These are phyloP conservation scores for Ondatra zibethicus DNA, from an alignment of 2,113 vertebrate genomes.

Conservation along the genomic window DNA sequence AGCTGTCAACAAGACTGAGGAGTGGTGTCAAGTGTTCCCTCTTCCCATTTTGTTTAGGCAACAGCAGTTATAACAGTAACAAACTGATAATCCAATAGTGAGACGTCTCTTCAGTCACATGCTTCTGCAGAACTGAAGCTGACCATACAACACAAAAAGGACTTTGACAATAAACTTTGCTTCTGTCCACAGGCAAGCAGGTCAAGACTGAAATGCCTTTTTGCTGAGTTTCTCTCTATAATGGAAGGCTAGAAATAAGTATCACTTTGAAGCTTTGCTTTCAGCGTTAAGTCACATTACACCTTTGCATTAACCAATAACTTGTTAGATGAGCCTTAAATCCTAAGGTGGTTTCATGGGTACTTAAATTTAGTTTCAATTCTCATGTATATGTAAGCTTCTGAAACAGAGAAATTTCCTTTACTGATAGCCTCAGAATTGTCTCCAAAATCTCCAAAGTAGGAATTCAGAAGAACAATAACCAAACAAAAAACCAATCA, in stretches of 20 bases:
- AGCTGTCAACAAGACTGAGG: constrained; percentile 31
- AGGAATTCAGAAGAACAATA: constrained; percentile 12
- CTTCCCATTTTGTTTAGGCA: not conserved
- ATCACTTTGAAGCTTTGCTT: not conserved
- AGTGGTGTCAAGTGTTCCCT: not conserved
- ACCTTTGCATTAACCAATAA: not conserved
- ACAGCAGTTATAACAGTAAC: not conserved
- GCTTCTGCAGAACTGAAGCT: not conserved
- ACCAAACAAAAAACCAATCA: not conserved
- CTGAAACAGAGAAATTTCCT: constrained; percentile 36
- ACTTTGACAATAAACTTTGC: constrained; percentile 22
- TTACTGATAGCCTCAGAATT: not conserved
- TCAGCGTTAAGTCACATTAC: constrained; percentile 17
- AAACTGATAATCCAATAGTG: not conserved
- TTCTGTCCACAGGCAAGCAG: not conserved
- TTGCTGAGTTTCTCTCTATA: not conserved
- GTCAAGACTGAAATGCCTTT: constrained; percentile 17
- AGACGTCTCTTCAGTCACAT: not conserved
- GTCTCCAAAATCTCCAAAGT: constrained; percentile 41
- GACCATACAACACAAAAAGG: not conserved
- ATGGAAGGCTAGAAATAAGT: constrained; percentile 34
- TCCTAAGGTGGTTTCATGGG: not conserved
- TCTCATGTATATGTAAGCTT: constrained; percentile 30
- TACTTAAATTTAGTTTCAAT: constrained; percentile 22
- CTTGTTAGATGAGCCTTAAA: not conserved